A percentile compares a stretch with the other conserved stretches of the same genome.
phyloP scores from a whole-genome alignment of 2,888 invertebrate species.

The Geophilus truncorum region DNA sequence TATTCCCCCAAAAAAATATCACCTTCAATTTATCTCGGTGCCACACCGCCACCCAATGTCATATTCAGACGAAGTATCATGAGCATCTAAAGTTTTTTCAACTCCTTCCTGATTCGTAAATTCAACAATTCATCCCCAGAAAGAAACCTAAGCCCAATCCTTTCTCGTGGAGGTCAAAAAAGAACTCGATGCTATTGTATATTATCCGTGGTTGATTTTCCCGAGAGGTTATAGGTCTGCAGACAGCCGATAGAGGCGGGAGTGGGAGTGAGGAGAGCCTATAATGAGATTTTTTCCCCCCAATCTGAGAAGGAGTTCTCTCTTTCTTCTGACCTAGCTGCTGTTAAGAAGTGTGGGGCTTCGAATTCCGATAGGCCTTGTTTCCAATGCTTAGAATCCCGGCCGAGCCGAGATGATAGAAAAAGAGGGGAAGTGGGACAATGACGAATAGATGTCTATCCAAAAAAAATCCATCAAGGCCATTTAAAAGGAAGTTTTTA shows the following conservation, averaged over 20 bases:
- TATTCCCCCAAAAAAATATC: too few relatives aligned
- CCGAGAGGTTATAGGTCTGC: constrained; percentile 14
- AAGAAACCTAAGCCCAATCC: not conserved
- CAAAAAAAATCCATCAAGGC: not conserved
- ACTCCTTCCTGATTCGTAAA: not conserved
- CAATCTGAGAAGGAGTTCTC: constrained; percentile 11
- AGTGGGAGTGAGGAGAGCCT: not conserved
- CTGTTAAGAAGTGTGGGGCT: constrained; percentile 10
- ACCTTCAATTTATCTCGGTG: too few relatives aligned
- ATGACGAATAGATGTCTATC: constrained; percentile 7
- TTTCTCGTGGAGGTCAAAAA: constrained; percentile 11
- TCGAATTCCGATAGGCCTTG: constrained; percentile 10
- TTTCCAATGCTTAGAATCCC: constrained; percentile 1
- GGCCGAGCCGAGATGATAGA: not conserved
- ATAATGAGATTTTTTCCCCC: constrained; percentile 12
- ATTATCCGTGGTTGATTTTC: constrained; percentile 12
- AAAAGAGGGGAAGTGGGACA: too few relatives aligned
- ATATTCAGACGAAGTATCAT: not conserved
- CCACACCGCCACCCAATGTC: too few relatives aligned
- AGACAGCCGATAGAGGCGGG: constrained; percentile 14
- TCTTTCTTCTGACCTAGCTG: constrained; percentile 5
- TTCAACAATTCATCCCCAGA: not conserved
- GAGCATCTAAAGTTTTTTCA: not conserved
- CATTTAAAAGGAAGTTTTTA: not conserved
- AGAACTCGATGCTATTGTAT: constrained; percentile 12